Evolutionary conservation across 2,797 vertebrate genomes (phyloP).

Genomic region (Falco rusticolus): DNA sequence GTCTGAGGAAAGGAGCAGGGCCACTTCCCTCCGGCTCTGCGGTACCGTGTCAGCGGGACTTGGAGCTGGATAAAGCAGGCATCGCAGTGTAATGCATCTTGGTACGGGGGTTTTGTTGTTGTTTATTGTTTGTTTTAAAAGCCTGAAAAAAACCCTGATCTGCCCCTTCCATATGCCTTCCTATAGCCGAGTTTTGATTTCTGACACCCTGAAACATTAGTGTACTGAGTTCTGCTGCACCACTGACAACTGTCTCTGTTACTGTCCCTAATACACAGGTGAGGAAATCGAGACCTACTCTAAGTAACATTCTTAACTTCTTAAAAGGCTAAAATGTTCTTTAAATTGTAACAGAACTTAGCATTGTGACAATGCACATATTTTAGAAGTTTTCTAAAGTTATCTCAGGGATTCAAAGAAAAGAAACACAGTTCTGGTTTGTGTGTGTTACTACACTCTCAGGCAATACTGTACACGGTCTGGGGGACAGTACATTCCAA

Average conservation of each 20-base stretch:
- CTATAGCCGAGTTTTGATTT: neutral
- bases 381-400: neutral
- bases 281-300: neutral
- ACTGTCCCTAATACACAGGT: neutral
- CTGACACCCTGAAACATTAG: neutral
- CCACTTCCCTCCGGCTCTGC: neutral
- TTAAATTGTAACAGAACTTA: neutral
- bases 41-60: fast-evolving
- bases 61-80: no score
- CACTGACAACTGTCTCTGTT: neutral
- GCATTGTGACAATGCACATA: neutral
- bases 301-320: neutral
- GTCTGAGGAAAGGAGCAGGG: neutral
- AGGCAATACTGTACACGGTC: no score
- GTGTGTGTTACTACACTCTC: neutral
- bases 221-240: neutral
- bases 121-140: neutral
- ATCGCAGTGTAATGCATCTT: neutral
- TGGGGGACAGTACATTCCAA: neutral
- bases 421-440: neutral
- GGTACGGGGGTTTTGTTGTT: neutral
- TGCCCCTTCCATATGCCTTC: neutral
- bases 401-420: neutral
- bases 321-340: neutral
- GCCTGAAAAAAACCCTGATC: neutral